Conservation (phyloP, 2,113 vertebrate genomes). For the Delphinus delphis region DNA sequence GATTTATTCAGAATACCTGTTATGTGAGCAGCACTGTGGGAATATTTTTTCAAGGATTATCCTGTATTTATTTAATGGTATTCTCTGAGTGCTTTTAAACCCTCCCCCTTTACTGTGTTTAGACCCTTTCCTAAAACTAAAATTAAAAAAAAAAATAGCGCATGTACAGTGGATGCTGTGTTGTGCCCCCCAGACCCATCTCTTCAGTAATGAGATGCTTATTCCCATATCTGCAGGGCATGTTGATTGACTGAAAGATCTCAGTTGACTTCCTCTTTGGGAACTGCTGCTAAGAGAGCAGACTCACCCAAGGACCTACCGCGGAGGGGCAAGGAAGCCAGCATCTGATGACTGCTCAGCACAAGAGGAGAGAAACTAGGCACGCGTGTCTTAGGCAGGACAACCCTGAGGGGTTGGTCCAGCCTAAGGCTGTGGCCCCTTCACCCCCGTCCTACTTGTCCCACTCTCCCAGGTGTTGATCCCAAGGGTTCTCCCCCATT, state of each 20-base stretch:
- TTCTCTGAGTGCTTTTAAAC: background rate
- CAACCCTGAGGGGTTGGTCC: background rate
- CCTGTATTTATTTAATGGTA: background rate
- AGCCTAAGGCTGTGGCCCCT: background rate
- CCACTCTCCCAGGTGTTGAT: background rate
- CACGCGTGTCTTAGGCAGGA: background rate
- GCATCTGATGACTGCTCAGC: background rate
- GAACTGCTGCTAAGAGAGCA: background rate
- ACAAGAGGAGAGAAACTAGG: background rate
- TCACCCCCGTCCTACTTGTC: fast-evolving
- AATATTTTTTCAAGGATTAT: background rate
- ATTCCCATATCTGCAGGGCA: background rate
- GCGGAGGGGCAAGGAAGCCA: background rate
- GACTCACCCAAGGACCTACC: background rate
- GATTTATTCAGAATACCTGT: background rate
- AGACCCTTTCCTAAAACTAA: background rate
- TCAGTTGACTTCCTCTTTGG: background rate
- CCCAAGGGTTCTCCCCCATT: too few relatives aligned
- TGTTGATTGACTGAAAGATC: background rate
- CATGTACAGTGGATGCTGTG: too few relatives aligned
- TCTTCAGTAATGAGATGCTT: too few relatives aligned
- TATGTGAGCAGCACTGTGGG: background rate
- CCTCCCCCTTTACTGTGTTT: background rate
- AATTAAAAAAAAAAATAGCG: background rate
- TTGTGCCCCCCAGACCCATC: background rate